These are phyloP conservation scores for Tyrophagus putrescentiae DNA, from an alignment of 1,140 invertebrate species.

Conservation along the genomic window DNA sequence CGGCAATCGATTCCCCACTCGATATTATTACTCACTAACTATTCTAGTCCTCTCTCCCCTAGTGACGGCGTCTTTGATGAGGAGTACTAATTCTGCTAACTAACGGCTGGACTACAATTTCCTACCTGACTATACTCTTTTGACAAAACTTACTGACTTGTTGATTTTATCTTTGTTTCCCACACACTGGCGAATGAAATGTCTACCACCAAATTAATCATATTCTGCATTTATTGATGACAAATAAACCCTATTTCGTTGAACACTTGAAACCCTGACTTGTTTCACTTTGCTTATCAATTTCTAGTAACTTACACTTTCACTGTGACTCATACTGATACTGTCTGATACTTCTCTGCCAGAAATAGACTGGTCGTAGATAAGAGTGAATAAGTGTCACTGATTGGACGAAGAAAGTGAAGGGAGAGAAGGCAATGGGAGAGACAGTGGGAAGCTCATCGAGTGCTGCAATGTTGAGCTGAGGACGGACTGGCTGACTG, in stretches of 20 bases:
- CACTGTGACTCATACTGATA: neutral
- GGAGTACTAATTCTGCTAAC: neutral
- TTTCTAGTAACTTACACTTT: neutral
- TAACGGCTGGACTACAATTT: no score
- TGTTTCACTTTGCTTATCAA: neutral
- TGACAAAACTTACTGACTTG: neutral
- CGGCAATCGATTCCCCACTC: neutral
- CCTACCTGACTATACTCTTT: no score
- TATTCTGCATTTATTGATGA: neutral
- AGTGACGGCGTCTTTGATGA: constrained; percentile 7
- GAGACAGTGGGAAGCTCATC: no score
- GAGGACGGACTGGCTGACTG: neutral
- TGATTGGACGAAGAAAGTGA: no score
- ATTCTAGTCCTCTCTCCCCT: neutral
- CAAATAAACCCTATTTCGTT: neutral
- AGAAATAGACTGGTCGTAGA: no score
- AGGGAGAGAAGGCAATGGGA: no score
- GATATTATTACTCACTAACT: neutral
- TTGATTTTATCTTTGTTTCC: neutral
- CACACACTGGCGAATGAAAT: neutral
- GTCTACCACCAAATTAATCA: no score
- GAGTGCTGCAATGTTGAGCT: neutral
- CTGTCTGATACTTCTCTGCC: no score
- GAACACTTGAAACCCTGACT: neutral
- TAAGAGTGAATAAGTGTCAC: no score